These are phyloP conservation scores for Lucifuga dentata DNA, from an alignment of 2,113 vertebrate genomes.

Conservation along the genomic window DNA sequence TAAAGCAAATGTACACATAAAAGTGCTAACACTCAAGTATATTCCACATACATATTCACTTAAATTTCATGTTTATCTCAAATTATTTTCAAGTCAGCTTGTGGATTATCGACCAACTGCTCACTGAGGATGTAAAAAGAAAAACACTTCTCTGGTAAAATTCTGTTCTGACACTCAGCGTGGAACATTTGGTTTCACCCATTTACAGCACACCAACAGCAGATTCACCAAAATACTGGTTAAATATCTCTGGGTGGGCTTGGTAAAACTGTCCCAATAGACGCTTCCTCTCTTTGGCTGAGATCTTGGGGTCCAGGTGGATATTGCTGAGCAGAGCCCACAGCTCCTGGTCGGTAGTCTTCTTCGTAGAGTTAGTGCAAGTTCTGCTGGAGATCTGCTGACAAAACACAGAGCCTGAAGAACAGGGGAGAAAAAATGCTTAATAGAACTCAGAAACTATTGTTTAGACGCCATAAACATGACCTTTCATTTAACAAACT, in stretches of 20 bases:
- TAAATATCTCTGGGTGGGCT: constrained; percentile 91
- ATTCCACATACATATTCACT: not conserved
- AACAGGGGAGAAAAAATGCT: not conserved
- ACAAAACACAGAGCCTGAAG: constrained; percentile 85
- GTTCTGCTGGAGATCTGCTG: constrained; percentile 82
- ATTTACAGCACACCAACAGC: constrained; percentile 53
- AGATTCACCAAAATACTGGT: constrained; percentile 90
- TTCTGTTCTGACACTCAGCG: not conserved
- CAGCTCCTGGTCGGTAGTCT: constrained; percentile 87
- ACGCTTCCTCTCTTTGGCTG: constrained; percentile 89
- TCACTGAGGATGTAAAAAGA: not conserved
- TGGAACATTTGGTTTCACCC: constrained; percentile 23
- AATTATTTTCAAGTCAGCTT: no score
- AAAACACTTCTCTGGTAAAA: not conserved
- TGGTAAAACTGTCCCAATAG: constrained; percentile 89
- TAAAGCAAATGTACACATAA: not conserved
- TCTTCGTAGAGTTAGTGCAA: constrained; percentile 72
- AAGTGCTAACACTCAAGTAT: no score
- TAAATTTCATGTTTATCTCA: not conserved
- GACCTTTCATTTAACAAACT: not conserved
- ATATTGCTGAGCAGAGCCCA: constrained; percentile 87
- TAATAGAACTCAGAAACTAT: not conserved
- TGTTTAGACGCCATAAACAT: not conserved
- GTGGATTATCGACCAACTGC: not conserved
- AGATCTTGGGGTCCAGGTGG: constrained; percentile 87